A percentile compares a stretch with the other conserved stretches of the same genome.
Conservation (phyloP, 2,888 invertebrate species). For the Hydriomena furcata region DNA sequence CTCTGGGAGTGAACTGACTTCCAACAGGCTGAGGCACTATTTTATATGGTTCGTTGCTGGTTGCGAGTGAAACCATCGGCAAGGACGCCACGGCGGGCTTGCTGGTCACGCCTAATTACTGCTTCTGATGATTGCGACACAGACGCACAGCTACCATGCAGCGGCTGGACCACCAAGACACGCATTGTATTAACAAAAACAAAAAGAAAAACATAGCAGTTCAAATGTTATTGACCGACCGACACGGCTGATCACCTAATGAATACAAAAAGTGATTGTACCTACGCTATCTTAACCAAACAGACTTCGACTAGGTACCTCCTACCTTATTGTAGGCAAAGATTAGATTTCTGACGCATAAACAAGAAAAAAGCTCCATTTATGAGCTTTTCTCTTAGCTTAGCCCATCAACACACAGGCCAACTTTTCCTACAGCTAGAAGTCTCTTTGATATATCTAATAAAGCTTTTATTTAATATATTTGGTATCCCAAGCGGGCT, state of each 20-base stretch:
- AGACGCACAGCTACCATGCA: conserved; percentile 25
- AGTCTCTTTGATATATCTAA: too few species aligned
- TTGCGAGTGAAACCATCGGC: conserved; percentile 78
- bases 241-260: conserved; percentile 5
- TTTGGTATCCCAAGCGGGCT: too few species aligned
- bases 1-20: conserved; percentile 69
- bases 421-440: too few species aligned
- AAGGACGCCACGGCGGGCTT: conserved; percentile 67
- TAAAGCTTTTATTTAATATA: too few species aligned
- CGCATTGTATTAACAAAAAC: conserved; percentile 21
- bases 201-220: conserved; percentile 9
- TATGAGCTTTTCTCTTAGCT: too few species aligned
- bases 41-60: conserved; percentile 74
- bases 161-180: conserved; percentile 18
- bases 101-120: conserved; percentile 68
- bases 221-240: conserved; percentile 6
- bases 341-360: too few species aligned
- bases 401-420: too few species aligned
- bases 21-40: conserved; percentile 61
- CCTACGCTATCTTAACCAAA: too few species aligned
- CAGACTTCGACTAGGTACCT: too few species aligned
- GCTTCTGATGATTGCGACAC: conserved; percentile 60
- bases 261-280: too few species aligned
- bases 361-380: too few species aligned
- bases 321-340: too few species aligned